Conservation (phyloP, 2,888 invertebrate species). For the Xestia c-nigrum region DNA sequence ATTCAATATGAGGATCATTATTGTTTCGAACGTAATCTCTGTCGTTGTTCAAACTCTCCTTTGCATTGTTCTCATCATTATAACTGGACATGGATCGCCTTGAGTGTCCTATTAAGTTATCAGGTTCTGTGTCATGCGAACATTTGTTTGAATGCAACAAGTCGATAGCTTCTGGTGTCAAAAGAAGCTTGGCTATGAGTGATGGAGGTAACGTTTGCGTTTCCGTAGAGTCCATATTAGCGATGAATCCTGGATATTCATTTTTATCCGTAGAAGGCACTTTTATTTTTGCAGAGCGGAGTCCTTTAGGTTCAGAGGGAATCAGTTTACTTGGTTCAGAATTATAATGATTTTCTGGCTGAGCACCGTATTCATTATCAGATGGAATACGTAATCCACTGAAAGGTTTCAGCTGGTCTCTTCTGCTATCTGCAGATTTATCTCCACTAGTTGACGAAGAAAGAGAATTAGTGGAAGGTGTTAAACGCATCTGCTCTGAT, state of each 20-base stretch:
- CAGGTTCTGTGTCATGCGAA: constrained; percentile 25
- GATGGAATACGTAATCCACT: neutral
- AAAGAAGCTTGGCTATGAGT: constrained; percentile 3
- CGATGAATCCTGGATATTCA: constrained; percentile 1
- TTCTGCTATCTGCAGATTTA: constrained; percentile 6
- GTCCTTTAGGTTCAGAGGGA: constrained; percentile 10
- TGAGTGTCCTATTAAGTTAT: constrained; percentile 32
- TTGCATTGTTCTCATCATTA: constrained; percentile 28
- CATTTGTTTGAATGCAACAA: constrained; percentile 49
- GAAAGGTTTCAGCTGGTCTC: neutral
- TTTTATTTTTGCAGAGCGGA: neutral
- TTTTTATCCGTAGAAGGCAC: neutral
- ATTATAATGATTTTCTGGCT: constrained; percentile 16
- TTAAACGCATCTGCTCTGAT: neutral
- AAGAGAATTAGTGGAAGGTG: constrained; percentile 21
- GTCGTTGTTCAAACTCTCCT: constrained; percentile 11
- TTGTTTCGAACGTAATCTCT: constrained; percentile 5
- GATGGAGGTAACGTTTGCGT: constrained; percentile 4
- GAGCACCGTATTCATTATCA: constrained; percentile 1
- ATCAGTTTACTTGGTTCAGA: constrained; percentile 9
- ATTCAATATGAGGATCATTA: constrained; percentile 29
- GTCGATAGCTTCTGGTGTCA: constrained; percentile 10
- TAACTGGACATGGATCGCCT: constrained; percentile 59
- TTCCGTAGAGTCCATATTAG: neutral
- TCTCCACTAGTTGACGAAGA: neutral